These are phyloP conservation scores for Platycheirus albimanus DNA, from an alignment of 2,888 invertebrate species.

Conservation along the genomic window DNA sequence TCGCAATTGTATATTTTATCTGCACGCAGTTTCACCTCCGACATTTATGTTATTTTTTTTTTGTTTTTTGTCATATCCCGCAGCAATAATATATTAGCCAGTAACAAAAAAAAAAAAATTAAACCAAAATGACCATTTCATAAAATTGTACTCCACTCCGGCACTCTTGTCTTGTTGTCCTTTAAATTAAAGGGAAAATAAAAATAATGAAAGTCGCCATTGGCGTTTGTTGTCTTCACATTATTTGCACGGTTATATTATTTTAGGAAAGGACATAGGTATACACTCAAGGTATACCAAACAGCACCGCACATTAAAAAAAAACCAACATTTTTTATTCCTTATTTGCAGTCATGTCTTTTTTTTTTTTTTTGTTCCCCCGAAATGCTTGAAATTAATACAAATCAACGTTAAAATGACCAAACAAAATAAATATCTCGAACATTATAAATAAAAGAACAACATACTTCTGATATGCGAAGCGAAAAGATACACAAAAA, in stretches of 20 bases:
- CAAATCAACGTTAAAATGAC: constrained; percentile 35
- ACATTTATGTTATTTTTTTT: constrained; percentile 19
- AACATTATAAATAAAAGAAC: no score
- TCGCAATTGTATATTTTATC: constrained; percentile 11
- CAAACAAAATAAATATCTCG: neutral
- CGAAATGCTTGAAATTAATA: constrained; percentile 51
- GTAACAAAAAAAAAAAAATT: constrained; percentile 12
- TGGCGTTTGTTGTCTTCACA: constrained; percentile 61
- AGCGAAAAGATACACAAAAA: constrained; percentile 14
- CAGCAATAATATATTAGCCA: constrained; percentile 32
- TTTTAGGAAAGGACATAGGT: constrained; percentile 39
- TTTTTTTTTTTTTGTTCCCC: constrained; percentile 13
- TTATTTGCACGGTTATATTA: constrained; percentile 63
- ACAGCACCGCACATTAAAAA: constrained; percentile 19
- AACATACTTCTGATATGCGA: constrained; percentile 30
- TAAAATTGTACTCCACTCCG: neutral
- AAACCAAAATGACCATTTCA: constrained; percentile 25
- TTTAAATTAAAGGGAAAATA: constrained; percentile 66
- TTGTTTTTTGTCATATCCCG: constrained; percentile 34
- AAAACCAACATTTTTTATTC: constrained; percentile 22
- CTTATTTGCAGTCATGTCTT: constrained; percentile 43
- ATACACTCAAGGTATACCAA: neutral
- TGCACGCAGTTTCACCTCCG: constrained; percentile 46
- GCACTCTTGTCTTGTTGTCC: constrained; percentile 61
- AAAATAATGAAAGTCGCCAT: constrained; percentile 60